Conservation (phyloP, 1,140 invertebrate species). For the Cyclargus thomasi region DNA sequence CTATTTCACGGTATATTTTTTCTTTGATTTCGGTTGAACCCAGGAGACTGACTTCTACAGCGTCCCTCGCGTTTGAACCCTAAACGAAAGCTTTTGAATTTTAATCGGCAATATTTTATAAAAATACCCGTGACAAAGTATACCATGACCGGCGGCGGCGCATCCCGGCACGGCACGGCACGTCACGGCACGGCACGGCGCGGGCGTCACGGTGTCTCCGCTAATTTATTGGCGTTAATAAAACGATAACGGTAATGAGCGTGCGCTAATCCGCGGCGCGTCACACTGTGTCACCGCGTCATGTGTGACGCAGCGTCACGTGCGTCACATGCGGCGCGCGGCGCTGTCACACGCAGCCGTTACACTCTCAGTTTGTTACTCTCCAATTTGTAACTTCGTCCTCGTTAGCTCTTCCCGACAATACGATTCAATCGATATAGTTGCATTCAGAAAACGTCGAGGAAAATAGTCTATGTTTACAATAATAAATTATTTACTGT, state of each 20-base stretch:
- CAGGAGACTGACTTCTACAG: too few relatives aligned
- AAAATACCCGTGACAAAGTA: too few relatives aligned
- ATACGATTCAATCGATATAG: not conserved
- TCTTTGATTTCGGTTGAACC: too few relatives aligned
- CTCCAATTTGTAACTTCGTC: not conserved
- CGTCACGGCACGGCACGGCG: not conserved
- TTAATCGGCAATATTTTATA: too few relatives aligned
- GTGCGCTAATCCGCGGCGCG: not conserved
- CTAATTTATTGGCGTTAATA: slow-evolving; percentile 1
- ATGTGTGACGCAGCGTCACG: not conserved
- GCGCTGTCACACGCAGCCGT: not conserved
- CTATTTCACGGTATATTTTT: too few relatives aligned
- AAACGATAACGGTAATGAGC: not conserved
- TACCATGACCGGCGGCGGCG: too few relatives aligned
- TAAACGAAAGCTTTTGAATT: too few relatives aligned
- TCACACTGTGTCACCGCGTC: not conserved
- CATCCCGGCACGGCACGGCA: too few relatives aligned
- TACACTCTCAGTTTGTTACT: not conserved
- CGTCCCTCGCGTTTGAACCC: too few relatives aligned
- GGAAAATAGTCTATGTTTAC: too few relatives aligned
- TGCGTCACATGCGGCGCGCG: not conserved
- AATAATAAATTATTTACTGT: too few relatives aligned
- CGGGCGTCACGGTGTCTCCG: not conserved
- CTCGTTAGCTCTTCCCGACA: not conserved
- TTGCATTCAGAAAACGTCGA: too few relatives aligned